phyloP scores from a whole-genome alignment of 2,797 vertebrate species.

The Salmo trutta region DNA sequence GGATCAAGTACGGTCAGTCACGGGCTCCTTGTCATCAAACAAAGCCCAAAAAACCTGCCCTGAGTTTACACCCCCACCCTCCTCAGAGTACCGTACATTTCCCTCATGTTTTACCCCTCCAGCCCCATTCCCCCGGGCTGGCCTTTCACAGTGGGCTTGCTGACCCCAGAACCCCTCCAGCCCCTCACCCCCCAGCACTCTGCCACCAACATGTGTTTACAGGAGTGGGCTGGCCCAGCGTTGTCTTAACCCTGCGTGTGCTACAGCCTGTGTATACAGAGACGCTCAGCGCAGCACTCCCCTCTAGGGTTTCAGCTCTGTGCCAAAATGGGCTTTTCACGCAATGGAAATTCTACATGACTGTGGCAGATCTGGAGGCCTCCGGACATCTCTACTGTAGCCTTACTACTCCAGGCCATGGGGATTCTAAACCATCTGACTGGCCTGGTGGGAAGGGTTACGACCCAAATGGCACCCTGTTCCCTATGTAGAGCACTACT shows the following conservation, averaged over 20 bases:
- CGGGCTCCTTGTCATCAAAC: constrained; percentile 14
- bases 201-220: constrained; percentile 19
- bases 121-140: not conserved
- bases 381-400: not conserved
- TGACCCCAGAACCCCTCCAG: not conserved
- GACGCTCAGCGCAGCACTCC: not conserved
- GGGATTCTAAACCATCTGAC: not conserved
- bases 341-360: not conserved
- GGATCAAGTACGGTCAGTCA: not conserved
- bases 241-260: not conserved
- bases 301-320: constrained; percentile 4
- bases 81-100: constrained; percentile 1
- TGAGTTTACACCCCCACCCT: constrained; percentile 14
- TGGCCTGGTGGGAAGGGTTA: not conserved
- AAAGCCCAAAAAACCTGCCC: constrained; percentile 23
- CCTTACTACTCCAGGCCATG: constrained; percentile 7
- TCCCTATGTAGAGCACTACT: not conserved
- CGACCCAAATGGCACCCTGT: not conserved
- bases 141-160: constrained; percentile 12
- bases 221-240: not conserved
- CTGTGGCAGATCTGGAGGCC: constrained; percentile 20
- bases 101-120: not conserved
- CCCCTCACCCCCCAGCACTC: constrained; percentile 2
- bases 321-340: constrained; percentile 23
- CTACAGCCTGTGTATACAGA: constrained; percentile 23